phyloP scores from a whole-genome alignment of 2,113 vertebrate species.

The Microcebus ravelobensis region DNA sequence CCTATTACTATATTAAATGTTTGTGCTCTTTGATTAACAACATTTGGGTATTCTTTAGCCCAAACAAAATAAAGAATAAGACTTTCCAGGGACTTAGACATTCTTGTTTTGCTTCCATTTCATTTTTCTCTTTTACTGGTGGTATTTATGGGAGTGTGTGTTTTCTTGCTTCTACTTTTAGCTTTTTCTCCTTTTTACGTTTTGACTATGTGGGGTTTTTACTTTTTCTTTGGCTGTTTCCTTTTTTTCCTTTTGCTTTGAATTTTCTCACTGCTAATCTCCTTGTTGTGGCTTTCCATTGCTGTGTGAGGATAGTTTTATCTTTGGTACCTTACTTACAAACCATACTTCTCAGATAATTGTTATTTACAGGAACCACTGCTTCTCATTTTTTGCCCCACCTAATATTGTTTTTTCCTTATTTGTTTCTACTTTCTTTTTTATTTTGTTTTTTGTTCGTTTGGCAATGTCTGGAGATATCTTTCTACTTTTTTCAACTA shows the following conservation, averaged over 20 bases:
- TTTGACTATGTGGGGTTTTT: neutral
- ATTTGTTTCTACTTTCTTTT: neutral
- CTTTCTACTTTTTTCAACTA: neutral
- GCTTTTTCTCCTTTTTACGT: neutral
- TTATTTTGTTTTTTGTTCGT: no score
- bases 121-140: neutral
- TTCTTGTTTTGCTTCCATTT: neutral
- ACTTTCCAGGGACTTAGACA: neutral
- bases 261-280: neutral
- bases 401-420: neutral
- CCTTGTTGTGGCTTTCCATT: conserved; percentile 39
- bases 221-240: neutral
- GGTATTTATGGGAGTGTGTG: neutral
- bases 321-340: neutral
- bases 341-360: neutral
- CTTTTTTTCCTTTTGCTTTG: conserved; percentile 24
- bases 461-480: no score
- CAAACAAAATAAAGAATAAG: neutral
- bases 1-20: neutral
- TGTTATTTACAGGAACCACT: neutral
- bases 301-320: neutral
- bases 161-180: neutral
- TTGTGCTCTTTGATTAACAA: neutral
- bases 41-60: neutral
- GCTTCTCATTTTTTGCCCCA: neutral